Base-by-base conservation (phyloP, 2,888 invertebrate genomes). In the Phrixothrix hirtus region DNA sequence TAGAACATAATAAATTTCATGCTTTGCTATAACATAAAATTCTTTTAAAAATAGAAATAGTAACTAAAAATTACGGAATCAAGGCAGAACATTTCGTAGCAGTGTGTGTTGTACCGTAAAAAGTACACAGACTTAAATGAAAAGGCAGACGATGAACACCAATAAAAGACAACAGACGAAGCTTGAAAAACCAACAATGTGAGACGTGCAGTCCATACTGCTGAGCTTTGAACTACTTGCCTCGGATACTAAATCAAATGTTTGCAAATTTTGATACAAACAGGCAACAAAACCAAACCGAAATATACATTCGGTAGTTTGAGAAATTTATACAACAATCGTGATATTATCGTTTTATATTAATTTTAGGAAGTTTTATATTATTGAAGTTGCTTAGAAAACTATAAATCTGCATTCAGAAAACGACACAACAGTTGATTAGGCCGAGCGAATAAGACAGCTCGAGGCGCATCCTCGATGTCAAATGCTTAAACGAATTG, bases 401-500 rank as follows among this genome's bases (percentile, higher is more conserved):
- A n/a, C 30, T 11, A 21, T 42, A 53, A 59, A 64, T 62, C 59
- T 64, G 59, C 62, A 68, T 68, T 67, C 66, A 62, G 61, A 51
- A 59, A 58, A 59, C 63, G 55, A 60, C 59, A 56, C 58, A 59
- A 56, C 60, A 58, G 54, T 63, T 67, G 66, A 67, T 67, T 67
- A 65, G 65, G 63, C 61, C 52, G 55, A 55, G 55, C 57, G 52
- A 50, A 50, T 58, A 46, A 55, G 51, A 48, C 57, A 53, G 48
- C 58, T 62, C 45, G 61, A 44, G 57, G 65, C 61, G 62, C 62
- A 66, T 63, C 65, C 61, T 55, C 69, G 62, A 69, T 66, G 69
- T 68, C 69, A 69, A 71, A 67, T 64, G 68, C 62, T 65, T 69
- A 73, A 73, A 71, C 70, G 71, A 72, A 71, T 74, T 74, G 73